Base-by-base conservation (phyloP, 2,113 vertebrate genomes). In the Laterallus jamaicensis region DNA sequence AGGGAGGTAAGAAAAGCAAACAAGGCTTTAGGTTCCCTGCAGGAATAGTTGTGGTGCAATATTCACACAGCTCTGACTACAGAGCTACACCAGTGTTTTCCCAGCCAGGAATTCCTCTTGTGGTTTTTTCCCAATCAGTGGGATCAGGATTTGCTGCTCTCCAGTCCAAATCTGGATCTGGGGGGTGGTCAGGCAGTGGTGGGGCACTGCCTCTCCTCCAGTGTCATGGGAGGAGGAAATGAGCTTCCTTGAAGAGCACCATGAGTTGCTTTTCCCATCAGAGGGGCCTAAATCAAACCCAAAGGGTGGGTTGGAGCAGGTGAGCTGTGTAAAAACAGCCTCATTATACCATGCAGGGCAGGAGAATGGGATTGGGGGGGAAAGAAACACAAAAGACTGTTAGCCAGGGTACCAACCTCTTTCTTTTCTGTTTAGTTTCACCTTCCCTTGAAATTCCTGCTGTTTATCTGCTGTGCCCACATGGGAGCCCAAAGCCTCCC, bases 381-480 rank as follows among this genome's bases (percentile, higher is more conserved):
- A 24, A 52, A 69, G 62, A 52, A 56, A 54, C 56, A 42, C 71
- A 67, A 56, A 66, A 64, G 88, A 75, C 75, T 82, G 35, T 74
- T 63, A 39, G 90, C 73, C 52, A 39, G 82, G 31, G 50, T 62
- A 84, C 56, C 81, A 88, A 13, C 73, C 66, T 93, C 66, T 12
- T 90, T 77, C 87, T 81, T 87, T 75, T 83, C 90, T 81, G n/a
- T 84, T 93, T 59, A 35, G 28, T 75, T 95, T 84, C 82, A 83
- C 69, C 86, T 91, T 95, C 69, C 83, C 60, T 93, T 86, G 75
- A 88, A 90, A 96, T 86, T 95, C 92, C 86, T 95, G 74, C 90
- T 94, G 93, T 96, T 93, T 90, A 92, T 93, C 95, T 88, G 84
- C 80, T 96, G 96, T 95, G 83, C 88, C 86, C 95, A 88, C 95